Evolutionary conservation across 2,888 invertebrate genomes (phyloP).

Genomic region (Griposia aprilina): DNA sequence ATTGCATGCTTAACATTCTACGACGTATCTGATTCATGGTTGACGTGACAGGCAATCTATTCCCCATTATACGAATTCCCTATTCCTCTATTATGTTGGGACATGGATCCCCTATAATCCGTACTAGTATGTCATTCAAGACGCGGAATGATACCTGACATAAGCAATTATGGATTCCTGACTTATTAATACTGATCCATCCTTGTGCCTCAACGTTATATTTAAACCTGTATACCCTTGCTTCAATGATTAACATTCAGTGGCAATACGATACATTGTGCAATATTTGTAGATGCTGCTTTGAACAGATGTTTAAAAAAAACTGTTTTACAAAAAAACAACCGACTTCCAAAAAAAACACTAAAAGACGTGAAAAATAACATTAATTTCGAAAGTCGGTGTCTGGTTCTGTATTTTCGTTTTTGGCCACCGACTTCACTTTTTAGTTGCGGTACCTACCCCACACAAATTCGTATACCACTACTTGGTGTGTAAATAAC

Average conservation of each 20-base stretch:
- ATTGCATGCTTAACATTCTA: constrained; percentile 54
- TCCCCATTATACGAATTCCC: constrained; percentile 36
- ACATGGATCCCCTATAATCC: constrained; percentile 26
- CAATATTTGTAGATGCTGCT: neutral
- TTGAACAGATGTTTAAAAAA: neutral
- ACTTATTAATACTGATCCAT: neutral
- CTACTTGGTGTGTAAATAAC: too few species aligned
- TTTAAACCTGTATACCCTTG: neutral
- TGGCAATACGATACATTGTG: neutral
- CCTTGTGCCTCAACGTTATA: neutral
- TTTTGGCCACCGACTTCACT: too few species aligned
- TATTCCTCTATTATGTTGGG: constrained; percentile 35
- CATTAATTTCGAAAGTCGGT: too few species aligned
- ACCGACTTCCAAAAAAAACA: too few species aligned
- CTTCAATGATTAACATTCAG: neutral
- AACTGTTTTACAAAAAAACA: too few species aligned
- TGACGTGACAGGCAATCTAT: constrained; percentile 46
- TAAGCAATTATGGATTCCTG: constrained; percentile 25
- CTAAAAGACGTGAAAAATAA: too few species aligned
- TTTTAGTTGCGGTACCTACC: too few species aligned
- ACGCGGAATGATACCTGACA: constrained; percentile 15
- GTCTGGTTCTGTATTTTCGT: too few species aligned
- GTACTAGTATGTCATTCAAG: constrained; percentile 38
- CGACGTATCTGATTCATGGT: constrained; percentile 40
- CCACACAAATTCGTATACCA: too few species aligned